Conservation (phyloP, 2,888 invertebrate species). For the Palloptera scutellata region DNA sequence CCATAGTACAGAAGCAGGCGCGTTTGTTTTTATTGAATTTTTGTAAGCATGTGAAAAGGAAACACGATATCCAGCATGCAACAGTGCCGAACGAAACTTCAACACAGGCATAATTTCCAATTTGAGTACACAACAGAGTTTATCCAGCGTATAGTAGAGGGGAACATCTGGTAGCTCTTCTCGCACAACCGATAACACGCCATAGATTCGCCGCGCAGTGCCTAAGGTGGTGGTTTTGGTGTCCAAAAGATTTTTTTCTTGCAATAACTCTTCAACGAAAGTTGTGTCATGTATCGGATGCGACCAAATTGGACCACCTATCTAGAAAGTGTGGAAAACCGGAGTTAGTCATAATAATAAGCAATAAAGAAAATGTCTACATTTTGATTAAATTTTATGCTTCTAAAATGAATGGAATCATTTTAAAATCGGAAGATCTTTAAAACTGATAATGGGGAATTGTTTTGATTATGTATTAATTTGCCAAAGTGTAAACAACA, state of each 20-base stretch:
- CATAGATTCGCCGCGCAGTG: constrained; percentile 80
- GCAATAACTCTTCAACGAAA: constrained; percentile 78
- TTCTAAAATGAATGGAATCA: background rate
- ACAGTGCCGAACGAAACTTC: constrained; percentile 81
- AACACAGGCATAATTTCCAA: constrained; percentile 75
- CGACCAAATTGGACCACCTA: constrained; percentile 96
- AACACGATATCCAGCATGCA: constrained; percentile 89
- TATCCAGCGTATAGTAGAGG: constrained; percentile 85
- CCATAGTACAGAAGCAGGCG: constrained; percentile 88
- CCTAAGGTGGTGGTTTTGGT: constrained; percentile 64
- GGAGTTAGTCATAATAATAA: too few relatives aligned
- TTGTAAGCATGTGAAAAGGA: constrained; percentile 91
- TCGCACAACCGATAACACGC: constrained; percentile 79
- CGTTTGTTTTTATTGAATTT: constrained; percentile 91
- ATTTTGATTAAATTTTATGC: too few relatives aligned
- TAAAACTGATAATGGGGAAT: too few relatives aligned
- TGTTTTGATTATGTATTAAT: too few relatives aligned
- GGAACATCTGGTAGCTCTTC: constrained; percentile 88
- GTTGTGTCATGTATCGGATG: constrained; percentile 81
- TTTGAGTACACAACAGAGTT: constrained; percentile 77
- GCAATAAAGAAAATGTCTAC: too few relatives aligned
- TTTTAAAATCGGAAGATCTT: background rate
- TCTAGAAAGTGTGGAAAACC: constrained; percentile 62
- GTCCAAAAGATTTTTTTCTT: constrained; percentile 52
- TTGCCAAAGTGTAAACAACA: too few relatives aligned